Conservation (phyloP, 1,140 invertebrate species). For the Lutraria rhynchaena region DNA sequence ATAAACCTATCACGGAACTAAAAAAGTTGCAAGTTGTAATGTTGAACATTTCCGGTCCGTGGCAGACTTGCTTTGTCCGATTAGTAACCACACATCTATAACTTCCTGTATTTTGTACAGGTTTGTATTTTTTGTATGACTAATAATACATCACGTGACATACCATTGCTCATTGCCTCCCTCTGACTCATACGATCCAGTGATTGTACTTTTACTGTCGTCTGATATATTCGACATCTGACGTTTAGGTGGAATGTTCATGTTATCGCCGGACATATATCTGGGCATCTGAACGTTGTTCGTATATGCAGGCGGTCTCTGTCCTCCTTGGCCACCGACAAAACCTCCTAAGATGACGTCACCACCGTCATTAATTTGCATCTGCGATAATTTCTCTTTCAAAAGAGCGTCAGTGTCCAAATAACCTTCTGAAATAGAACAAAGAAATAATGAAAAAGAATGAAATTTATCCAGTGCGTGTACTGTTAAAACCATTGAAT, state of each 20-base stretch:
- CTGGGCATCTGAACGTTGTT: neutral
- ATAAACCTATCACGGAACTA: too few relatives aligned
- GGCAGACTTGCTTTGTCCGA: too few relatives aligned
- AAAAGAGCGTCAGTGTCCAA: conserved; percentile 48
- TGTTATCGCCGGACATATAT: neutral
- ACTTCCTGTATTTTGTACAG: too few relatives aligned
- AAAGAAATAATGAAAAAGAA: too few relatives aligned
- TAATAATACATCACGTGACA: too few relatives aligned
- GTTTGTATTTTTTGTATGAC: too few relatives aligned
- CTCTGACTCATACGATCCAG: conserved; percentile 49
- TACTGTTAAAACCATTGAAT: too few relatives aligned
- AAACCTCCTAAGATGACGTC: conserved; percentile 21
- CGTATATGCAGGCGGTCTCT: too few relatives aligned
- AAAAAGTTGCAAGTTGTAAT: too few relatives aligned
- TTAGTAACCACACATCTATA: too few relatives aligned
- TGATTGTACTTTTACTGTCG: conserved; percentile 62
- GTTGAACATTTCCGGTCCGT: too few relatives aligned
- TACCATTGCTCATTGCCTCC: conserved; percentile 45
- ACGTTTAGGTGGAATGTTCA: conserved; percentile 26
- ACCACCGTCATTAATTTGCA: conserved; percentile 29
- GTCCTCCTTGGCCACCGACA: neutral
- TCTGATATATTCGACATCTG: conserved; percentile 57
- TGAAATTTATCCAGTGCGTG: too few relatives aligned
- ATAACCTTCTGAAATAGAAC: conserved; percentile 32
- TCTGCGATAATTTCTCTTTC: conserved; percentile 53